These are phyloP conservation scores for Lophius piscatorius DNA, from an alignment of 2,113 vertebrate species.

Conservation along the genomic window DNA sequence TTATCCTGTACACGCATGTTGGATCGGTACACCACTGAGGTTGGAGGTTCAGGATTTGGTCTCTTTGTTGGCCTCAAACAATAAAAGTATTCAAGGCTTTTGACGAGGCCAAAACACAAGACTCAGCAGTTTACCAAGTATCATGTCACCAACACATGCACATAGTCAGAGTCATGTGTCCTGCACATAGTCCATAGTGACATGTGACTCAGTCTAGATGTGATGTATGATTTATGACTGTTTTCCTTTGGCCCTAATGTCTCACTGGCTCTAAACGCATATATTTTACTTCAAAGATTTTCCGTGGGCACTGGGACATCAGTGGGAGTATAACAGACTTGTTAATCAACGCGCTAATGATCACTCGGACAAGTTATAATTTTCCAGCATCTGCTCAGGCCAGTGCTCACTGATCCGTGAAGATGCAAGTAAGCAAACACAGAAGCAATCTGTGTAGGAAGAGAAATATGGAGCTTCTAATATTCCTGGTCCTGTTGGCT, in stretches of 20 bases:
- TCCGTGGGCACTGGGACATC: background rate
- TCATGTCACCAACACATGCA: too few species aligned
- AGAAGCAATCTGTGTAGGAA: too few species aligned
- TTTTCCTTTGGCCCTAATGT: background rate
- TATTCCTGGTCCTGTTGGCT: too few species aligned
- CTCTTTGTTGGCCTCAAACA: background rate
- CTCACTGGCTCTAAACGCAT: background rate
- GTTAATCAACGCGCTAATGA: too few species aligned
- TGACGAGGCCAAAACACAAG: too few species aligned
- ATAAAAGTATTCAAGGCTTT: background rate
- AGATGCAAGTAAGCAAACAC: too few species aligned
- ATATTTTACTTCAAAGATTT: background rate
- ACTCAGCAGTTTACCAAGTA: too few species aligned
- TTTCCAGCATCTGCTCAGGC: too few species aligned
- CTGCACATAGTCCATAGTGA: background rate
- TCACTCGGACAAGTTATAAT: background rate
- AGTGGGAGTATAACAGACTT: too few species aligned
- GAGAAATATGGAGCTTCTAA: too few species aligned
- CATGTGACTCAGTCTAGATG: background rate
- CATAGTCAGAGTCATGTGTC: background rate
- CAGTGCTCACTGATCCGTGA: too few species aligned
- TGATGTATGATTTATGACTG: slow-evolving; percentile 1
- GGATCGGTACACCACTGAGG: background rate
- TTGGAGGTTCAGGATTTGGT: background rate
- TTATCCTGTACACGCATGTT: background rate